These are phyloP conservation scores for Hyalella azteca DNA, from an alignment of 2,888 invertebrate species.

Conservation along the genomic window DNA sequence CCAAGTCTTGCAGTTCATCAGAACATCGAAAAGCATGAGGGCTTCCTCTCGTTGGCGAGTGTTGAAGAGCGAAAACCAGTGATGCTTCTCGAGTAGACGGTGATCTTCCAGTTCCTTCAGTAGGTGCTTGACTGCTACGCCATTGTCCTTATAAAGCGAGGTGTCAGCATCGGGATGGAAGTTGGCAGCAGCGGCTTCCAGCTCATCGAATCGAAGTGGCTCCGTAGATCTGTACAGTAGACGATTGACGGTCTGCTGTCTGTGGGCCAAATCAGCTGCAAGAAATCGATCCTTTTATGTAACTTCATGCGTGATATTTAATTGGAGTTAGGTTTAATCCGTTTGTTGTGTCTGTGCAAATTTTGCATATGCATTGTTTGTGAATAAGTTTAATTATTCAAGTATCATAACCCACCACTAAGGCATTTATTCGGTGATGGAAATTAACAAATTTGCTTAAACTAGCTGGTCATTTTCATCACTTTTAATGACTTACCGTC, in stretches of 20 bases:
- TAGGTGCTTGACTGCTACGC: constrained; percentile 69
- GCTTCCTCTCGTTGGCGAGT: constrained; percentile 71
- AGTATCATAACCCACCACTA: no score
- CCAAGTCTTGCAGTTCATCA: constrained; percentile 75
- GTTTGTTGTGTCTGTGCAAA: no score
- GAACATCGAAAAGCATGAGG: constrained; percentile 71
- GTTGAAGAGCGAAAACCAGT: constrained; percentile 71
- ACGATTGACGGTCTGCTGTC: constrained; percentile 17
- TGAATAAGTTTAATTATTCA: no score
- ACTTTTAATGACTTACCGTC: no score
- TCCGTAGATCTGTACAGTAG: constrained; percentile 17
- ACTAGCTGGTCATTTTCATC: no score
- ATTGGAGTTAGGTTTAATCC: no score
- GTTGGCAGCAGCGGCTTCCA: constrained; percentile 29
- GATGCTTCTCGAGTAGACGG: constrained; percentile 68
- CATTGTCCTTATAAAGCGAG: constrained; percentile 69
- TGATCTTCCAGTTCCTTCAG: constrained; percentile 68
- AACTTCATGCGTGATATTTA: no score
- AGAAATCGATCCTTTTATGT: no score
- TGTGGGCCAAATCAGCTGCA: not conserved
- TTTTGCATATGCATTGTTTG: no score
- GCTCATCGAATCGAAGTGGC: constrained; percentile 36
- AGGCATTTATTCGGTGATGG: no score
- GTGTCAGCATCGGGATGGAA: constrained; percentile 66
- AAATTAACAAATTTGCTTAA: no score